Evolutionary conservation across 2,888 invertebrate genomes (phyloP).

Genomic region (Druceiella hillmani): DNA sequence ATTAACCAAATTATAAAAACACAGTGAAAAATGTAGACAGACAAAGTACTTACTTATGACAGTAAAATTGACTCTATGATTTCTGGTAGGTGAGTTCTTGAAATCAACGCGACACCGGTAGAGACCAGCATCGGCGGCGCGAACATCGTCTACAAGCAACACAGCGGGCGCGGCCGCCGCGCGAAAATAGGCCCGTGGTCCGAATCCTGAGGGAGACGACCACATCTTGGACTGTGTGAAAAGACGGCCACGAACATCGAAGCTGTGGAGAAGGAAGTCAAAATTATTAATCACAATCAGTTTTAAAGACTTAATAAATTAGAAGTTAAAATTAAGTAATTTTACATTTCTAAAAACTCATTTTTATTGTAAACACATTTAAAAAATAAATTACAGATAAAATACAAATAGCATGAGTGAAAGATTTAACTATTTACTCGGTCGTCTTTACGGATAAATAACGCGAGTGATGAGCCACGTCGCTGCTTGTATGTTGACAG

Average conservation of each 20-base stretch:
- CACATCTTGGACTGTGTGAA: conserved; percentile 74
- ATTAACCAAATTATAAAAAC: too few relatives aligned
- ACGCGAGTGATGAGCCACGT: too few relatives aligned
- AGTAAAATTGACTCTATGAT: conserved; percentile 81
- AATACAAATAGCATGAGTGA: too few relatives aligned
- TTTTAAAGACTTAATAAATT: conserved; percentile 11
- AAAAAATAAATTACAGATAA: too few relatives aligned
- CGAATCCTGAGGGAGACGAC: conserved; percentile 71
- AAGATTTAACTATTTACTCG: too few relatives aligned
- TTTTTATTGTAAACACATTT: too few relatives aligned
- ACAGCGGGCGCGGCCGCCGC: conserved; percentile 70
- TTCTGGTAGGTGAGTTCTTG: conserved; percentile 82
- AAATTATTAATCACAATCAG: conserved; percentile 4
- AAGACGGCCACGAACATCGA: conserved; percentile 69
- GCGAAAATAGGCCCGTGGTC: conserved; percentile 70
- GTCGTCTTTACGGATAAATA: too few relatives aligned
- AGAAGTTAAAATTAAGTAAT: too few relatives aligned
- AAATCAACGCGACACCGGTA: conserved; percentile 89
- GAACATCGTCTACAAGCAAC: conserved; percentile 68
- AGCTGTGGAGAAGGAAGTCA: too few relatives aligned
- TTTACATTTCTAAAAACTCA: too few relatives aligned
- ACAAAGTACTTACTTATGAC: conserved; percentile 76
- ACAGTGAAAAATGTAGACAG: too few relatives aligned
- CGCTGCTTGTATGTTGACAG: too few relatives aligned
- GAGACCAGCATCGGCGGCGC: conserved; percentile 71